phyloP scores from a whole-genome alignment of 2,113 vertebrate species.

The Actinemys pallida region DNA sequence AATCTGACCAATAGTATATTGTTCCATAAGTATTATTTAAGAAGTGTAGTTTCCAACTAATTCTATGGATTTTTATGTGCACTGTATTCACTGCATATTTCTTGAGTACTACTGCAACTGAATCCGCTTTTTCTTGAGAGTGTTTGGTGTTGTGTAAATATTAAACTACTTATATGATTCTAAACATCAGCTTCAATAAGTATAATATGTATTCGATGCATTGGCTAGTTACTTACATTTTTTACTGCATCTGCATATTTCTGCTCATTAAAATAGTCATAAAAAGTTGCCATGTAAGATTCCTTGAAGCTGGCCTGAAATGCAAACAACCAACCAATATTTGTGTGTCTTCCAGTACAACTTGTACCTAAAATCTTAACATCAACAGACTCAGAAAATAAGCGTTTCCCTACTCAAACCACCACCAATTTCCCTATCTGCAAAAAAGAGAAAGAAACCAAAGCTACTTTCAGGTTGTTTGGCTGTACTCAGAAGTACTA shows the following conservation, averaged over 20 bases:
- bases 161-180: neutral
- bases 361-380: conserved; percentile 29
- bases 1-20: neutral
- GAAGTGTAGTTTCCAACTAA: neutral
- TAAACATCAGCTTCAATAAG: neutral
- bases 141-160: neutral
- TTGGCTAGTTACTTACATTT: conserved; percentile 86
- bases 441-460: neutral
- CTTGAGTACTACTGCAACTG: neutral
- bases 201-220: conserved; percentile 9
- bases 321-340: conserved; percentile 39
- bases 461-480: neutral
- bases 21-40: conserved; percentile 15
- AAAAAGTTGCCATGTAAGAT: conserved; percentile 97
- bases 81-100: neutral
- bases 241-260: conserved; percentile 98
- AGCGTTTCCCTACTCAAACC: neutral
- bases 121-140: neutral
- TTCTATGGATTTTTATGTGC: neutral
- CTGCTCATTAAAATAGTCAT: conserved; percentile 98
- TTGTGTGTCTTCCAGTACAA: neutral
- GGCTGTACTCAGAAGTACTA: neutral
- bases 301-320: conserved; percentile 97
- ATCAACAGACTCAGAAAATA: neutral
- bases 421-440: neutral